Conservation (phyloP, 2,113 vertebrate species). For the Halcyon malimbica region DNA sequence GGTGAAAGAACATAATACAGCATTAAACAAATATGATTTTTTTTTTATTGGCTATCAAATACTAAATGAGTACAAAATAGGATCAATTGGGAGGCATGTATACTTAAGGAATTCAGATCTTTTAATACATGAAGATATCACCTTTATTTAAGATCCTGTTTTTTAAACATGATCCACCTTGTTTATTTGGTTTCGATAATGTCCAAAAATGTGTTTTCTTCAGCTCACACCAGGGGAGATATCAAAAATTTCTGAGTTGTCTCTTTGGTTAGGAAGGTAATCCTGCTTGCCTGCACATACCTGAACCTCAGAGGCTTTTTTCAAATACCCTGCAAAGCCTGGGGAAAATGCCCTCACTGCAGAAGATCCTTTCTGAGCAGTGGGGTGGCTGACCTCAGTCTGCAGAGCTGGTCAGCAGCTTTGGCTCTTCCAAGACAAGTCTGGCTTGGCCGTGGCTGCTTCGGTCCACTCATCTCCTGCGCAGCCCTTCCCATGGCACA, state of each 20-base stretch:
- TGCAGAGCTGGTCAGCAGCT: neutral
- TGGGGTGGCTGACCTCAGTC: rapidly evolving
- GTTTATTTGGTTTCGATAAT: neutral
- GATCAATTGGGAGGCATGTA: neutral
- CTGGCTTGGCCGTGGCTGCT: neutral
- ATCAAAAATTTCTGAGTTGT: neutral
- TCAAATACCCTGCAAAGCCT: neutral
- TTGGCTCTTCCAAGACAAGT: neutral
- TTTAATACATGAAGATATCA: neutral
- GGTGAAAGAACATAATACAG: neutral
- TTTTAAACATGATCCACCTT: neutral
- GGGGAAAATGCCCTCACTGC: neutral
- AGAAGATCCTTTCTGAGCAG: neutral
- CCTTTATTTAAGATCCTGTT: neutral
- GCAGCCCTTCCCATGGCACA: rapidly evolving
- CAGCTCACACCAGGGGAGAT: neutral
- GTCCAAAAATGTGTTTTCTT: neutral
- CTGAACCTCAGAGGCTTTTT: neutral
- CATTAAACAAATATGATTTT: neutral
- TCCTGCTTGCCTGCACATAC: neutral
- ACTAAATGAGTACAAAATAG: neutral
- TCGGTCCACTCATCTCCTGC: rapidly evolving
- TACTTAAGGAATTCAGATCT: neutral
- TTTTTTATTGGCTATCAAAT: neutral
- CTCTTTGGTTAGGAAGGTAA: neutral